Conservation (phyloP, 2,888 invertebrate species). For the Allophyes oxyacanthae region DNA sequence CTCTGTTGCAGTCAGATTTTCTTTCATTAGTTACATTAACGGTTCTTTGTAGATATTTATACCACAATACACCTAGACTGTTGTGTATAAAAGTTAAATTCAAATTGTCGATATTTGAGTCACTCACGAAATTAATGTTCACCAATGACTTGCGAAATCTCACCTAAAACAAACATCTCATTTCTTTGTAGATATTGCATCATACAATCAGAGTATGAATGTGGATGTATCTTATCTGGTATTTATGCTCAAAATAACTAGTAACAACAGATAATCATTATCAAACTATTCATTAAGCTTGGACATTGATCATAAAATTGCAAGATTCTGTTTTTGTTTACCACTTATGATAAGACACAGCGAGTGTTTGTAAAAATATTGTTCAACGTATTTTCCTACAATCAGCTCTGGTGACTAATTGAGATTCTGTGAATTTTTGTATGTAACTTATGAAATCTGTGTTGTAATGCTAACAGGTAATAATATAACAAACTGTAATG, state of each 20-base stretch:
- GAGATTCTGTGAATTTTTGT: constrained; percentile 19
- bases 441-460: constrained; percentile 10
- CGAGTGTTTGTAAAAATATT: constrained; percentile 43
- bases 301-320: constrained; percentile 46
- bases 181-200: constrained; percentile 64
- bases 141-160: constrained; percentile 33
- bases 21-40: too few relatives aligned
- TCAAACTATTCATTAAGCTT: constrained; percentile 56
- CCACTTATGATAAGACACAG: constrained; percentile 47
- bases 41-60: neutral
- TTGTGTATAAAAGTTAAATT: neutral
- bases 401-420: constrained; percentile 31
- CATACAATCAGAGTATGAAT: constrained; percentile 58
- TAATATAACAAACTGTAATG: constrained; percentile 13
- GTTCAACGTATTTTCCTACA: constrained; percentile 28
- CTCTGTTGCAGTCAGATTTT: too few relatives aligned
- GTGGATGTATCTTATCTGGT: constrained; percentile 59
- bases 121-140: neutral
- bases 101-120: neutral
- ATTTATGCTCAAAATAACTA: constrained; percentile 45
- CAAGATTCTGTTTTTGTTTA: constrained; percentile 58
- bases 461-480: constrained; percentile 8
- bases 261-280: constrained; percentile 50
- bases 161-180: constrained; percentile 33
- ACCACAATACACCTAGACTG: neutral